These are phyloP conservation scores for Drosophila ananassae DNA, from an alignment of 1,140 invertebrate genomes.

Conservation along the genomic window DNA sequence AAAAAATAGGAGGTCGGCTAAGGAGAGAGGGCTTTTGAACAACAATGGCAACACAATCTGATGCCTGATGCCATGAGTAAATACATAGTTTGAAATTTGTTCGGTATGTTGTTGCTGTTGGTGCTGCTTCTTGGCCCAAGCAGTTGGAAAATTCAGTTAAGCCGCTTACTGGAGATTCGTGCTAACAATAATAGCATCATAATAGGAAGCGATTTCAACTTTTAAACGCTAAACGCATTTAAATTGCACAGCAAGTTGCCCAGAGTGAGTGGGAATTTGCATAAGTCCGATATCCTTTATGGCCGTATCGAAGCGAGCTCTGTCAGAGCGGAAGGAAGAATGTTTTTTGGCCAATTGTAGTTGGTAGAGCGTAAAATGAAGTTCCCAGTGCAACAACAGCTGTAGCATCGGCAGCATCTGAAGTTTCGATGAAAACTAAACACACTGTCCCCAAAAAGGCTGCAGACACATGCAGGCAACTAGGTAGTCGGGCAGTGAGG, in stretches of 20 bases:
- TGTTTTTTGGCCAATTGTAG: slow-evolving; percentile 46
- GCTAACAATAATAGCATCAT: slow-evolving; percentile 71
- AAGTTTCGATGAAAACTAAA: slow-evolving; percentile 46
- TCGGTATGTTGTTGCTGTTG: slow-evolving; percentile 35
- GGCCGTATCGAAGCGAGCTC: slow-evolving; percentile 1
- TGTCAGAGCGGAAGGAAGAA: slow-evolving; percentile 2
- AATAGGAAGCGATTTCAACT: slow-evolving; percentile 64
- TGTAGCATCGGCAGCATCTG: neutral
- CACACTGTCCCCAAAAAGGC: slow-evolving; percentile 4
- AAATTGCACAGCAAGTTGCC: slow-evolving; percentile 47
- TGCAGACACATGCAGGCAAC: slow-evolving; percentile 6
- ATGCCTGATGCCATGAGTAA: slow-evolving; percentile 71
- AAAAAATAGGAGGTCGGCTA: slow-evolving; percentile 10
- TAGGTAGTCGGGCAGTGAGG: neutral
- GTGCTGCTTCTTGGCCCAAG: slow-evolving; percentile 4
- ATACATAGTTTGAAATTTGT: slow-evolving; percentile 79
- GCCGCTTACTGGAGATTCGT: slow-evolving; percentile 71
- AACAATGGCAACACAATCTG: slow-evolving; percentile 70
- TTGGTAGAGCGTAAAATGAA: slow-evolving; percentile 67
- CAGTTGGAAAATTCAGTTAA: slow-evolving; percentile 72
- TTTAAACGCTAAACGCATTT: slow-evolving; percentile 55
- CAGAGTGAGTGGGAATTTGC: slow-evolving; percentile 19
- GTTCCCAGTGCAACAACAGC: slow-evolving; percentile 18
- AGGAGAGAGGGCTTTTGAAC: slow-evolving; percentile 18
- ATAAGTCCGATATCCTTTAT: slow-evolving; percentile 23